phyloP scores from a whole-genome alignment of 2,888 invertebrate genomes.

The Nomada ferruginata region DNA sequence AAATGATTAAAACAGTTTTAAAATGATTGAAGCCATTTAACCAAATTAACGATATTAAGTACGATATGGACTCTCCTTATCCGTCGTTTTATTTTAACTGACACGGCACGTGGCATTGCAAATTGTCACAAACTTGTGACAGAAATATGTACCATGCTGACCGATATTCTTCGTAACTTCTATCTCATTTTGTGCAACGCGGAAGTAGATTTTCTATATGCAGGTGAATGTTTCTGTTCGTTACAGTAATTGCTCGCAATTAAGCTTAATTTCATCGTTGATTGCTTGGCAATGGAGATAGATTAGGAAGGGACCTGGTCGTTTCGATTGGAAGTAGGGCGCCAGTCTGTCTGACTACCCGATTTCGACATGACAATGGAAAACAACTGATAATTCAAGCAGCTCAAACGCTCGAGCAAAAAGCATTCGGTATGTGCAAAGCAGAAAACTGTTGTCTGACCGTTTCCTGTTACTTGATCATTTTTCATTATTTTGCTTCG shows the following conservation, averaged over 20 bases:
- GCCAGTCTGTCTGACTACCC: slow-evolving; percentile 32
- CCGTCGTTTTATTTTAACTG: slow-evolving; percentile 19
- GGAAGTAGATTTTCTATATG: slow-evolving; percentile 8
- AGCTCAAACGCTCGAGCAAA: not conserved
- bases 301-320: slow-evolving; percentile 15
- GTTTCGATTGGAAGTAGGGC: slow-evolving; percentile 40
- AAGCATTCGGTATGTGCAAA: not conserved
- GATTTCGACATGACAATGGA: slow-evolving; percentile 2
- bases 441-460: not conserved
- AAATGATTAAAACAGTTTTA: not conserved
- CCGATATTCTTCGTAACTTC: slow-evolving; percentile 44
- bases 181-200: slow-evolving; percentile 25
- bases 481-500: not conserved
- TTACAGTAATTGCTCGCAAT: slow-evolving; percentile 65
- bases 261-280: slow-evolving; percentile 68
- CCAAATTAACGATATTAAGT: not conserved
- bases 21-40: not conserved
- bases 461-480: too few relatives aligned
- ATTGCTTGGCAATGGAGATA: slow-evolving; percentile 52
- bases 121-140: slow-evolving; percentile 39
- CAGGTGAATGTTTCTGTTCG: not conserved
- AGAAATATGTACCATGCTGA: slow-evolving; percentile 51
- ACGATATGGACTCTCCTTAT: not conserved
- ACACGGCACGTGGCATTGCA: slow-evolving; percentile 5
- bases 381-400: slow-evolving; percentile 8